Evolutionary conservation across 2,888 invertebrate species (phyloP).

Genomic region (Hedychridium roseum): DNA sequence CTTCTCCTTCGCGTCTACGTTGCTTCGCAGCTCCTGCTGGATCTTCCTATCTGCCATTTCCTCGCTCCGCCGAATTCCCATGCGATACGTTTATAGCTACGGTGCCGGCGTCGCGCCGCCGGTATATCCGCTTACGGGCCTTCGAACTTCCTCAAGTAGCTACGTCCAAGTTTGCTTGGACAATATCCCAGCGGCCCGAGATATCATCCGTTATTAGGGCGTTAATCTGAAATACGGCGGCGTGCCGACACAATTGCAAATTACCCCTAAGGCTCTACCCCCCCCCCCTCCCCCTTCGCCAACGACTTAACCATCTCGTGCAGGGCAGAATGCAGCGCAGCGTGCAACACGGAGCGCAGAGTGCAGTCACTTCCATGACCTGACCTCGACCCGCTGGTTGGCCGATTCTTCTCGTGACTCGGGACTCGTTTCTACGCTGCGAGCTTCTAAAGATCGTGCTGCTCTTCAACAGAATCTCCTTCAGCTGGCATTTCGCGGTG

Average conservation of each 20-base stretch:
- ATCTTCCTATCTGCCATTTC: not conserved
- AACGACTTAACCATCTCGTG: not conserved
- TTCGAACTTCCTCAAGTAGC: slow-evolving; percentile 44
- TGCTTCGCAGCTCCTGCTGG: too few species aligned
- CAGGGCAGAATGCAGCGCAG: not conserved
- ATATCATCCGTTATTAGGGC: slow-evolving; percentile 55
- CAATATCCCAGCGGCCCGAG: slow-evolving; percentile 45
- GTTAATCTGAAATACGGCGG: slow-evolving; percentile 53
- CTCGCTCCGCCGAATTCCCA: slow-evolving; percentile 33
- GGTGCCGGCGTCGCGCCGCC: slow-evolving; percentile 4
- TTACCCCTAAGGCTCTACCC: slow-evolving; percentile 35
- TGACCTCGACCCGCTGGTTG: not conserved
- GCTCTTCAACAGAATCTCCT: not conserved
- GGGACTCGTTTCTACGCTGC: not conserved
- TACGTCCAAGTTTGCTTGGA: slow-evolving; percentile 48
- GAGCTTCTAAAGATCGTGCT: not conserved
- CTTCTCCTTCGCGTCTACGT: too few species aligned
- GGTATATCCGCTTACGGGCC: slow-evolving; percentile 40
- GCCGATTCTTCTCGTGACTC: not conserved
- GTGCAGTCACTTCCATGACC: not conserved
- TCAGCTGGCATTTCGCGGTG: not conserved
- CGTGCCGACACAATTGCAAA: slow-evolving; percentile 44
- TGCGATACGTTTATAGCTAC: slow-evolving; percentile 39
- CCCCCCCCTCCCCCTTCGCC: not conserved
- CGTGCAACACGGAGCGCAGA: not conserved